Evolutionary conservation across 2,888 invertebrate genomes (phyloP), one percentile per base, ranked within the genome.

Genomic region (Drepanosiphum platanoidis): DNA sequence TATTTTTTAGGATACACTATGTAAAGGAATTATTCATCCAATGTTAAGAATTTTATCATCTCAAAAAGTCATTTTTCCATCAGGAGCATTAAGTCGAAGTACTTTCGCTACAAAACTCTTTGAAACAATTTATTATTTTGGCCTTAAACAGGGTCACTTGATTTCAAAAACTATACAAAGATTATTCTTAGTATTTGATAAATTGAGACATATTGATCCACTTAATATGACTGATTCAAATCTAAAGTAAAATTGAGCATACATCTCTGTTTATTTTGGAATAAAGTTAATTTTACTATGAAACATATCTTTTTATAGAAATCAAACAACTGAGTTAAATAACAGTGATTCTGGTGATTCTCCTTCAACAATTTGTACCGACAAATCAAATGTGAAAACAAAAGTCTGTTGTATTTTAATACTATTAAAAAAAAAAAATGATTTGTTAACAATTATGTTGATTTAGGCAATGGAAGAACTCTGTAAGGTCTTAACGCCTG

Each of bases 11-110:
- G 97, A 98, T 89, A 94, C 93, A 0, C 93, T 98, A 86, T 91
- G 98, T 32, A 94, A 94, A 88, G 93, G 94, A 34, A 95, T 98
- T 74, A 90, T 99, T 1, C 93, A 95, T 89, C 97, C 97, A 22
- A 93, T 94, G 0, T 92, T 97, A 2, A 92, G 95, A 2, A 91
- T 98, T 61, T 91, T 97, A 3, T 94, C 96, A 4, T 95, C 97
- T 0, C 93, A 93, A 0, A 93, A 94, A 86, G 92, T 94, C 87
- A 90, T 93, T 15, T 98, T 97, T 91, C 97, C 97, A 0, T 94
- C 93, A 88, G 97, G 97, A 0, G 91, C 92, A 75, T 89, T 91
- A 39, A 95, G 95, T 0, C 92, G 97, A 1, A 92, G 92, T 75
- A 93, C 95, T 11, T 90, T 97, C 66, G 93, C 95, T 0, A 92